A percentile compares a stretch with the other conserved stretches of the same genome.
Evolutionary conservation across 2,888 invertebrate species (phyloP).

Genomic region (Drosophila tanythrix): DNA sequence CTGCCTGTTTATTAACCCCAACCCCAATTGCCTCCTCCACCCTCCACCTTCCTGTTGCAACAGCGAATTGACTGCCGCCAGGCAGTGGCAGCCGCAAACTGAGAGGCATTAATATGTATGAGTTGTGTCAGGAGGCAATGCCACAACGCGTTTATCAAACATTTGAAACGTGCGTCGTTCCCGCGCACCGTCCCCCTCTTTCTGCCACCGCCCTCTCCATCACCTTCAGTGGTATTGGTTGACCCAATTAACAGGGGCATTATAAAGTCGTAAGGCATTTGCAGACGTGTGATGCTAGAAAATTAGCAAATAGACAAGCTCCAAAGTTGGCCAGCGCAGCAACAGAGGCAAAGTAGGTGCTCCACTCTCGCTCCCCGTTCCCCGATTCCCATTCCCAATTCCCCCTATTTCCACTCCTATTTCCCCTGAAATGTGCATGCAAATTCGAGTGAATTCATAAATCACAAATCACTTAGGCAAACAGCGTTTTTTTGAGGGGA

Average conservation of each 20-base stretch:
- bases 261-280: constrained; percentile 70
- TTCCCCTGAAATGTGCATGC: constrained; percentile 64
- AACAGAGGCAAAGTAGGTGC: constrained; percentile 17
- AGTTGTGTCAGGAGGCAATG: constrained; percentile 70
- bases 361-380: constrained; percentile 4
- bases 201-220: background rate
- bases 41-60: constrained; percentile 23
- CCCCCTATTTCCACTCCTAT: constrained; percentile 3
- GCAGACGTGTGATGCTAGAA: constrained; percentile 40
- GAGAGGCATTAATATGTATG: constrained; percentile 72
- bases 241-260: constrained; percentile 74
- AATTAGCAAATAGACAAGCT: constrained; percentile 72
- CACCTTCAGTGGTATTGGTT: constrained; percentile 38
- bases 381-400: constrained; percentile 3
- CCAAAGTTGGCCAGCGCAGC: constrained; percentile 18
- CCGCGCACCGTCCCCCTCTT: background rate
- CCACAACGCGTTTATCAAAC: constrained; percentile 76
- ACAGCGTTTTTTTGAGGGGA: constrained; percentile 22
- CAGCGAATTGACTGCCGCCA: constrained; percentile 38
- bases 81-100: constrained; percentile 3
- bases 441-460: constrained; percentile 71
- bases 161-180: constrained; percentile 54
- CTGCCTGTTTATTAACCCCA: constrained; percentile 11
- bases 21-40: background rate
- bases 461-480: constrained; percentile 78